These are phyloP conservation scores for Leptobrachium leishanense DNA, from an alignment of 2,113 vertebrate genomes.

Conservation along the genomic window DNA sequence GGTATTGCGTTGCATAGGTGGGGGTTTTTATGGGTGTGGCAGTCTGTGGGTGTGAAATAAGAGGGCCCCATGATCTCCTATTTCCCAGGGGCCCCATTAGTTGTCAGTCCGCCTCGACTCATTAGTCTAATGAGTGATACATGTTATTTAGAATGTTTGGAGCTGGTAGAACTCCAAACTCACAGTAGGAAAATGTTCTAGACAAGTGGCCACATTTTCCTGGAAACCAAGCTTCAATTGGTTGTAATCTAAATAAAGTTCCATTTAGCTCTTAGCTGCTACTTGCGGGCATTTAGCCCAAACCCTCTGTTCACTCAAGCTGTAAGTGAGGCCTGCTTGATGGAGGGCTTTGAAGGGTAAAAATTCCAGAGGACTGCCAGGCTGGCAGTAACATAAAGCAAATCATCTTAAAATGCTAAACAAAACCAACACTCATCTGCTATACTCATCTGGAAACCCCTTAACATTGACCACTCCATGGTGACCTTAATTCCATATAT, in stretches of 20 bases:
- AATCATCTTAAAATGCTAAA: constrained; percentile 54
- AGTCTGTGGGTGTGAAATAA: too few relatives aligned
- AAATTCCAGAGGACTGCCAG: constrained; percentile 60
- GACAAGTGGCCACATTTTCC: constrained; percentile 40
- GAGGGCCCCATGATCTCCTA: too few relatives aligned
- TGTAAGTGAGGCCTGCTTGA: constrained; percentile 58
- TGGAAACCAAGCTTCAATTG: constrained; percentile 36
- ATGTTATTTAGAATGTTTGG: constrained; percentile 17
- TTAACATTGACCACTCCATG: neutral
- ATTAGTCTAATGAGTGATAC: constrained; percentile 3
- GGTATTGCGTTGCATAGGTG: too few relatives aligned
- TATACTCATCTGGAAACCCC: neutral
- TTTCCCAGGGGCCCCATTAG: too few relatives aligned
- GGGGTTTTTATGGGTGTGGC: too few relatives aligned
- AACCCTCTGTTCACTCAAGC: constrained; percentile 62
- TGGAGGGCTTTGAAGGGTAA: constrained; percentile 54
- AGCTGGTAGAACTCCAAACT: constrained; percentile 1
- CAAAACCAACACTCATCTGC: constrained; percentile 53
- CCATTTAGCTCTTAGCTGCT: constrained; percentile 64
- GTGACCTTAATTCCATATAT: constrained; percentile 23
- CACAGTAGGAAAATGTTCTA: constrained; percentile 31
- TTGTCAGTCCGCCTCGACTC: too few relatives aligned
- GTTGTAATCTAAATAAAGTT: constrained; percentile 51
- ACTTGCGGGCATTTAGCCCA: constrained; percentile 63
- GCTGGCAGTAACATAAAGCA: constrained; percentile 53